Evolutionary conservation across 2,888 invertebrate genomes (phyloP).

Genomic region (Patella caerulea): DNA sequence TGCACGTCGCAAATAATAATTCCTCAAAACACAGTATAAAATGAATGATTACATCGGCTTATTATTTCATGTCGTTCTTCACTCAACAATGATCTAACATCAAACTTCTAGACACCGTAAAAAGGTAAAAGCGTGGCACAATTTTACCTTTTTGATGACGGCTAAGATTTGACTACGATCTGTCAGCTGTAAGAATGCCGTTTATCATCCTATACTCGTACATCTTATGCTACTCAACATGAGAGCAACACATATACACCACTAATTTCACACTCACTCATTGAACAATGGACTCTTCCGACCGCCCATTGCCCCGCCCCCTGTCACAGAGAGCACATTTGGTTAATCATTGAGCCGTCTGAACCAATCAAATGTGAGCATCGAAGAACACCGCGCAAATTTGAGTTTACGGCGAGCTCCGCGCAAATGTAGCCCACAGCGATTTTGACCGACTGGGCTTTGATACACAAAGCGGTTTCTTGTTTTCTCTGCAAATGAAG

Average conservation of each 20-base stretch:
- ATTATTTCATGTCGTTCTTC: conserved; percentile 7
- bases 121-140: conserved; percentile 9
- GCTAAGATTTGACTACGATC: conserved; percentile 5
- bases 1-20: not conserved
- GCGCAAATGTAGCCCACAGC: conserved; percentile 2
- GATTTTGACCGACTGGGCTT: conserved; percentile 3
- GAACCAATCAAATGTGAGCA: conserved; percentile 5
- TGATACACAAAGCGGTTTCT: conserved; percentile 13
- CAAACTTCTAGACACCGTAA: not conserved
- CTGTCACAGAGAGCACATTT: conserved; percentile 29
- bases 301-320: conserved; percentile 44
- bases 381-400: conserved; percentile 32
- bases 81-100: conserved; percentile 6
- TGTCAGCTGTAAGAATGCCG: conserved; percentile 12
- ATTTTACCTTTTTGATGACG: conserved; percentile 10
- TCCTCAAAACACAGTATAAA: not conserved
- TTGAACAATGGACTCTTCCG: conserved; percentile 36
- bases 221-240: conserved; percentile 9
- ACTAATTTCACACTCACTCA: conserved; percentile 20
- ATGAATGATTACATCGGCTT: conserved; percentile 2
- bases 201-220: conserved; percentile 12
- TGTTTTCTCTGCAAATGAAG: conserved; percentile 9
- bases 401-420: conserved; percentile 23
- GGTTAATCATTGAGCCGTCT: conserved; percentile 19
- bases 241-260: conserved; percentile 9